A percentile compares a stretch with the other conserved stretches of the same genome.
Evolutionary conservation across 2,888 invertebrate species (phyloP).

Genomic region (Mythimna ferrago): DNA sequence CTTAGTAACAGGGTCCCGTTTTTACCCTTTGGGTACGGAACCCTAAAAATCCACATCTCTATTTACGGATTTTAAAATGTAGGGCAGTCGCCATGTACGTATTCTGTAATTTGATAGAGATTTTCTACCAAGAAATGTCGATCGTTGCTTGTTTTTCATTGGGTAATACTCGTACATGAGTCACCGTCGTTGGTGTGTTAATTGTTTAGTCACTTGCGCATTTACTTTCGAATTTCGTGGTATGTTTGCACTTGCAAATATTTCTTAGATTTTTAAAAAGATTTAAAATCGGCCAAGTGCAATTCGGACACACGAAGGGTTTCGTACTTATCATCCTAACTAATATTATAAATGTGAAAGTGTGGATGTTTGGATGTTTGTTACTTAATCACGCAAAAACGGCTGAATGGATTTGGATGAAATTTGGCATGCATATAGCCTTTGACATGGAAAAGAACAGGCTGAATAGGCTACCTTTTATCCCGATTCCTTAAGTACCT

Average conservation of each 20-base stretch:
- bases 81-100: conserved; percentile 48
- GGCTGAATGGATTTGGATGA: too few relatives aligned
- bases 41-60: conserved; percentile 45
- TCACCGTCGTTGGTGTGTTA: conserved; percentile 31
- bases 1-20: too few relatives aligned
- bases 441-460: too few relatives aligned
- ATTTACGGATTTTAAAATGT: conserved; percentile 61
- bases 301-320: too few relatives aligned
- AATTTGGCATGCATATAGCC: too few relatives aligned
- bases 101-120: conserved; percentile 55
- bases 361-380: too few relatives aligned
- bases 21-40: too few relatives aligned
- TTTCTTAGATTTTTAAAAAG: not conserved
- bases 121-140: conserved; percentile 55
- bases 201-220: conserved; percentile 17
- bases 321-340: too few relatives aligned
- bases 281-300: not conserved
- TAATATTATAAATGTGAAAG: too few relatives aligned
- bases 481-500: too few relatives aligned
- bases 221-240: conserved; percentile 33
- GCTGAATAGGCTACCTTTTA: too few relatives aligned
- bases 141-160: conserved; percentile 49
- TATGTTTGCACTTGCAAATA: conserved; percentile 8
- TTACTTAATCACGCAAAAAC: too few relatives aligned
- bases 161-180: conserved; percentile 38